These are phyloP conservation scores for Anoplopoma fimbria DNA, from an alignment of 2,113 vertebrate genomes.

Conservation along the genomic window DNA sequence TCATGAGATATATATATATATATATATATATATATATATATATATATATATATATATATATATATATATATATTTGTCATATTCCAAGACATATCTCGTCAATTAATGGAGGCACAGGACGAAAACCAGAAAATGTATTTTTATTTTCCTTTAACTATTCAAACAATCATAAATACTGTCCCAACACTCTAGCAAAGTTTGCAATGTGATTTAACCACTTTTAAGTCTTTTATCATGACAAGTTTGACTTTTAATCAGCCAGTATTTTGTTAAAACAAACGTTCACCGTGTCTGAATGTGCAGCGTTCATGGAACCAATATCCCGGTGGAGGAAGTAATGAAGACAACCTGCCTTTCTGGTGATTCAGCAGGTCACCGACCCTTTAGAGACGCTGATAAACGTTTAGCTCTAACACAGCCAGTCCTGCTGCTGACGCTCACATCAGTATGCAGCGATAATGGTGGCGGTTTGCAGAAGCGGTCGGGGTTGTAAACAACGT, in stretches of 20 bases:
- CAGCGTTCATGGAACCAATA: not conserved
- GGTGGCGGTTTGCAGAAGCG: slow-evolving; percentile 57
- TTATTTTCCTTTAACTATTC: not conserved
- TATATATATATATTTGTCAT: not conserved
- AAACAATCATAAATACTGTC: not conserved
- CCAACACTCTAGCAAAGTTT: not conserved
- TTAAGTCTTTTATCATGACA: not conserved
- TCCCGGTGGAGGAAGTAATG: not conserved
- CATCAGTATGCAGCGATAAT: slow-evolving; percentile 78
- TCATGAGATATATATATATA: not conserved
- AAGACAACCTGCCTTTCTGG: slow-evolving; percentile 20
- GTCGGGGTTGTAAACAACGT: slow-evolving; percentile 77
- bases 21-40: not conserved
- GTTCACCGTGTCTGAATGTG: not conserved
- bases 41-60: too few relatives aligned
- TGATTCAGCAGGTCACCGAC: slow-evolving; percentile 56
- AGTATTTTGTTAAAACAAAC: not conserved
- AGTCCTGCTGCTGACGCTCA: slow-evolving; percentile 51
- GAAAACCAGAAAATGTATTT: too few relatives aligned
- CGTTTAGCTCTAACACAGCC: slow-evolving; percentile 50
- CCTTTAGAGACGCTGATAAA: slow-evolving; percentile 39
- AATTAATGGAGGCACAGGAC: not conserved
- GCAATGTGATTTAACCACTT: not conserved
- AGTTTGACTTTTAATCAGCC: not conserved
- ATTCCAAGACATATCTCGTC: not conserved